A percentile compares a stretch with the other conserved stretches of the same genome.
Evolutionary conservation across 2,888 invertebrate genomes (phyloP).

Genomic region (Mythimna vitellina): DNA sequence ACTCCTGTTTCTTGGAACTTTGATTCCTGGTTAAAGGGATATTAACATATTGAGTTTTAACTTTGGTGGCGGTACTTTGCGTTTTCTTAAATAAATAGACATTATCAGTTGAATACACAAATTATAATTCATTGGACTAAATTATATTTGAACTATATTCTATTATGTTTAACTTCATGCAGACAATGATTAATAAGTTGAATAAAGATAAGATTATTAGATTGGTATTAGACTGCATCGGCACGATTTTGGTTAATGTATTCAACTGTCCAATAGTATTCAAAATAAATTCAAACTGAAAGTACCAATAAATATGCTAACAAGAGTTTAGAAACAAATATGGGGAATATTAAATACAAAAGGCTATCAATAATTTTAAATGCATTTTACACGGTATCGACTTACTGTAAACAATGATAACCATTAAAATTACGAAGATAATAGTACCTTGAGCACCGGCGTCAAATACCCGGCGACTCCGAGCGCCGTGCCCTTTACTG

Average conservation of each 20-base stretch:
- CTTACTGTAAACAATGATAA: slow-evolving; percentile 50
- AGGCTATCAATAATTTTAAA: slow-evolving; percentile 9
- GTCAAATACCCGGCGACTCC: slow-evolving; percentile 99
- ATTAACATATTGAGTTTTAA: background rate
- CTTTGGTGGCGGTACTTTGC: background rate
- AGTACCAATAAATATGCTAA: background rate
- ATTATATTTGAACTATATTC: slow-evolving; percentile 18
- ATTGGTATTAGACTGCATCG: background rate
- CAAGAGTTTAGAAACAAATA: background rate
- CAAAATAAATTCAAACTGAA: slow-evolving; percentile 1
- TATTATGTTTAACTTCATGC: slow-evolving; percentile 10
- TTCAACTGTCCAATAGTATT: slow-evolving; percentile 13
- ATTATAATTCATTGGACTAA: slow-evolving; percentile 2
- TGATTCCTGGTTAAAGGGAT: slow-evolving; percentile 93
- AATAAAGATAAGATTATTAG: slow-evolving; percentile 22
- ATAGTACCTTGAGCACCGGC: slow-evolving; percentile 97
- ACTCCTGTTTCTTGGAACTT: slow-evolving; percentile 99
- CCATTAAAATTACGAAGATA: slow-evolving; percentile 33
- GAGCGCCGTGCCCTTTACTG: slow-evolving; percentile 98
- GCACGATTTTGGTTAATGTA: background rate
- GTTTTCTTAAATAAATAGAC: background rate
- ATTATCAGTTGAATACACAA: slow-evolving; percentile 12
- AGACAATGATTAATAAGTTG: slow-evolving; percentile 8
- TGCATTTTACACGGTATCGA: slow-evolving; percentile 25
- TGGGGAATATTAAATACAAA: background rate